Evolutionary conservation across 2,113 vertebrate species (phyloP).

Genomic region (Nannospalax galili): DNA sequence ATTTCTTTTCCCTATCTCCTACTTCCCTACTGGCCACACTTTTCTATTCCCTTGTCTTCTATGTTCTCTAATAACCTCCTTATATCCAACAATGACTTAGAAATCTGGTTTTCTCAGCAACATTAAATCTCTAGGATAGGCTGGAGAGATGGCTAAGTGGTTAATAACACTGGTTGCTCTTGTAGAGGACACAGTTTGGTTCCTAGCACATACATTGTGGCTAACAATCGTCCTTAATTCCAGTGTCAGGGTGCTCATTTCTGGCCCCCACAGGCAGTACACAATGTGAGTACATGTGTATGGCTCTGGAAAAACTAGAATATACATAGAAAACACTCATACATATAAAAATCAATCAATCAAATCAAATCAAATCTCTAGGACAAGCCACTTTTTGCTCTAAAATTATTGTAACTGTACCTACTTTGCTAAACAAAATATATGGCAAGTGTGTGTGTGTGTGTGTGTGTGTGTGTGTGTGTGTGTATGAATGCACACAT

Average conservation of each 20-base stretch:
- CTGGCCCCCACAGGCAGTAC: too few species aligned
- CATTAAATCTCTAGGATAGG: background rate
- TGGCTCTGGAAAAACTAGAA: too few species aligned
- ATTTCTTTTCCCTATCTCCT: background rate
- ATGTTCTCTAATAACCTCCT: constrained; percentile 5
- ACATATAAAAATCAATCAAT: too few species aligned
- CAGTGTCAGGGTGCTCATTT: too few species aligned
- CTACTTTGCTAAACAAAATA: background rate
- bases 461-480: background rate
- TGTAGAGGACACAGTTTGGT: too few species aligned
- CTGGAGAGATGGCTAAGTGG: too few species aligned
- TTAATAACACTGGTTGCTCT: too few species aligned
- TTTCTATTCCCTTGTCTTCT: background rate
- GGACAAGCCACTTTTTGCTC: background rate
- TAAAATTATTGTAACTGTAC: background rate
- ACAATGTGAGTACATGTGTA: too few species aligned
- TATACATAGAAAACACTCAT: too few species aligned
- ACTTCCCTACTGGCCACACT: background rate
- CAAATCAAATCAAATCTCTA: too few species aligned
- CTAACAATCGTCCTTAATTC: too few species aligned
- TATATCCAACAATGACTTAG: background rate
- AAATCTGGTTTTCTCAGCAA: background rate
- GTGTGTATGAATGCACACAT: background rate
- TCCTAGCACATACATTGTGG: too few species aligned
- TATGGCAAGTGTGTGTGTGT: background rate